phyloP scores from a whole-genome alignment of 2,113 vertebrate species.

The Coptodon rendalli region DNA sequence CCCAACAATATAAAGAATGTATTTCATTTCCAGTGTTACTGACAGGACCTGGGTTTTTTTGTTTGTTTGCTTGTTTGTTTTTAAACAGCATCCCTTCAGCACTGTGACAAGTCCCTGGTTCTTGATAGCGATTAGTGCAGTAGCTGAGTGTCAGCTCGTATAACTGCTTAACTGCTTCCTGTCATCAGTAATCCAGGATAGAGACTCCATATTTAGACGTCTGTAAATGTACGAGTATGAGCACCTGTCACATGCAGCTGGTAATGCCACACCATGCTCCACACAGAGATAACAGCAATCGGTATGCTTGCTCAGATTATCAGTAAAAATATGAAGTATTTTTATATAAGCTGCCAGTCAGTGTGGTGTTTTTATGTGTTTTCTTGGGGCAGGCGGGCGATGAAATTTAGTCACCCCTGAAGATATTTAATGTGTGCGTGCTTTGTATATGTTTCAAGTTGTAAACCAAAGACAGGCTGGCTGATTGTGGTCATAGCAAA shows the following conservation, averaged over 20 bases:
- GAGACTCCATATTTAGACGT: not conserved
- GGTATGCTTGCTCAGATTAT: not conserved
- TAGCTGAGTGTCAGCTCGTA: not conserved
- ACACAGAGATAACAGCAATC: not conserved
- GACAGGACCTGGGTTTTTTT: not conserved
- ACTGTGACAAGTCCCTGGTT: not conserved
- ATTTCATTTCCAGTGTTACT: not conserved
- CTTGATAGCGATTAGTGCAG: not conserved
- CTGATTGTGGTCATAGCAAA: not conserved
- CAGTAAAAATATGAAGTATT: not conserved
- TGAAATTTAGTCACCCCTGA: not conserved
- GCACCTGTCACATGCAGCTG: not conserved
- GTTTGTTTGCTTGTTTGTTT: not conserved
- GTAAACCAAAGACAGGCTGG: not conserved
- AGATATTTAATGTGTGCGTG: not conserved
- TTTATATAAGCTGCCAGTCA: too few relatives aligned
- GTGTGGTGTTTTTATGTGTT: not conserved
- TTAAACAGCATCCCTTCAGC: not conserved
- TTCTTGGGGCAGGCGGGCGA: not conserved
- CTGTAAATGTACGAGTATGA: not conserved
- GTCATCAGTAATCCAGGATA: not conserved
- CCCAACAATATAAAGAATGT: not conserved
- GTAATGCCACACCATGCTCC: not conserved
- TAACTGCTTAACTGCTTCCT: not conserved
- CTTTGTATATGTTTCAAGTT: not conserved